phyloP scores from a whole-genome alignment of 2,113 vertebrate genomes.

The Rhea americana region DNA sequence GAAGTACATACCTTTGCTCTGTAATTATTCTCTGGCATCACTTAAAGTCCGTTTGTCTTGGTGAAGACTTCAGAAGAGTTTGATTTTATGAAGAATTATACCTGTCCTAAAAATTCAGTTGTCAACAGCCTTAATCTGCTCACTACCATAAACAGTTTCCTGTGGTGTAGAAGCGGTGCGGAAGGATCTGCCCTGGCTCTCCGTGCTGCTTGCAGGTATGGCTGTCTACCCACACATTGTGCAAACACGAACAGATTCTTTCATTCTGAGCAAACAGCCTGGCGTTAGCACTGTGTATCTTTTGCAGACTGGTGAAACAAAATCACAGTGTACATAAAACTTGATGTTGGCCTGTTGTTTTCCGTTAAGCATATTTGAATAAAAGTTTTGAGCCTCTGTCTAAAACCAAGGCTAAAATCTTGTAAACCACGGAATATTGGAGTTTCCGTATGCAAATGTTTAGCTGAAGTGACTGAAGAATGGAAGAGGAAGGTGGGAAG shows the following conservation, averaged over 20 bases:
- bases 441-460: not conserved
- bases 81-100: not conserved
- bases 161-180: not conserved
- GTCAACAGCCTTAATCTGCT: not conserved
- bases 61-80: not conserved
- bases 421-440: not conserved
- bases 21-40: not conserved
- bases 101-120: not conserved
- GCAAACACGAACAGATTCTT: not conserved
- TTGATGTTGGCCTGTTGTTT: not conserved
- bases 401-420: not conserved
- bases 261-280: not conserved
- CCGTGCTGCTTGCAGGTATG: not conserved
- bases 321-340: not conserved
- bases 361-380: not conserved
- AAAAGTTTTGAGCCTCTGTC: not conserved
- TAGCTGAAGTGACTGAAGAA: not conserved
- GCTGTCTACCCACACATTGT: too few species aligned
- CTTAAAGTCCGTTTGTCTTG: not conserved
- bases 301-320: not conserved
- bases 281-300: not conserved
- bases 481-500: not conserved
- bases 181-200: not conserved
- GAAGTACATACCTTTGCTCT: not conserved
- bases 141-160: not conserved